Evolutionary conservation across 2,113 vertebrate species (phyloP).

Genomic region (Podiceps cristatus): DNA sequence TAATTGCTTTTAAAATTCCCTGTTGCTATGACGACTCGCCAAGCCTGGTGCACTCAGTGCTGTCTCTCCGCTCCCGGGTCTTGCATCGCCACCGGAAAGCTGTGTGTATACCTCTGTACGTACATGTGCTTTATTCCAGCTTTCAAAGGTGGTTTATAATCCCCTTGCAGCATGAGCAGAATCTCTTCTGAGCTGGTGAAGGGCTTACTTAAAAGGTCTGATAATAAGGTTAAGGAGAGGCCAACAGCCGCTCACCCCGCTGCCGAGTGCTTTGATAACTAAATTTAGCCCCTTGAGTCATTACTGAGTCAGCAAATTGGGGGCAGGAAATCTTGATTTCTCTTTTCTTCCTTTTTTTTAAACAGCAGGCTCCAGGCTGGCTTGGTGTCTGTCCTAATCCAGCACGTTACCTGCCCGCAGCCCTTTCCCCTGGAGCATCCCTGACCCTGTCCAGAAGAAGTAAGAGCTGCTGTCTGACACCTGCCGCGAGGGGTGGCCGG

Average conservation of each 20-base stretch:
- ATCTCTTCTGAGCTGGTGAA: neutral
- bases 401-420: accelerated
- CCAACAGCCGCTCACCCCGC: neutral
- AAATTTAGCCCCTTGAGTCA: constrained; percentile 37
- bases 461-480: neutral
- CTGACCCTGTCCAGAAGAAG: neutral
- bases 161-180: neutral
- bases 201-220: neutral
- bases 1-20: neutral
- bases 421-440: neutral
- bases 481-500: neutral
- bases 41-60: neutral
- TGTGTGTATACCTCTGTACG: accelerated
- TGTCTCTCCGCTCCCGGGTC: neutral
- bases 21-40: neutral
- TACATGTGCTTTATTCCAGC: neutral
- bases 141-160: neutral
- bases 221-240: constrained; percentile 7
- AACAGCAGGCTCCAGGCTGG: neutral
- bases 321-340: neutral
- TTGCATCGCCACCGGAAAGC: neutral
- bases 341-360: neutral
- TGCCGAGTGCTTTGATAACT: neutral
- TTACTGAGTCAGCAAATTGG: neutral
- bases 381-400: neutral